Evolutionary conservation across 2,797 vertebrate genomes (phyloP).

Genomic region (Molossus alvarezi): DNA sequence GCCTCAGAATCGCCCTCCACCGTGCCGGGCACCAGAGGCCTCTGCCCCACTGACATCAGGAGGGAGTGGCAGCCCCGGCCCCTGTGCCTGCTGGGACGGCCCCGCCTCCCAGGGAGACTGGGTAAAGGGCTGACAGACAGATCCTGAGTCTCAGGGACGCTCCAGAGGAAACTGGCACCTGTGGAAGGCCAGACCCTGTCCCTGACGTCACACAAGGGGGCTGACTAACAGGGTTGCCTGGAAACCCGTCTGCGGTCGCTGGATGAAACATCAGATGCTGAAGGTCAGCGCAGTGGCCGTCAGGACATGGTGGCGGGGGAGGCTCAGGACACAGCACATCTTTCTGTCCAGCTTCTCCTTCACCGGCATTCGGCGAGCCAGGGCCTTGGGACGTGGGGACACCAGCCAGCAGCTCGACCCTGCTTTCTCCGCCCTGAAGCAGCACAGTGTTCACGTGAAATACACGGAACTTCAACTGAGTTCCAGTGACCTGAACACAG

Average conservation of each 20-base stretch:
- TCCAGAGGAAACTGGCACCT: neutral
- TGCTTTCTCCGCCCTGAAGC: neutral
- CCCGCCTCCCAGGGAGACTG: neutral
- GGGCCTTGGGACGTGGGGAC: neutral
- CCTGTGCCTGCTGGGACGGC: neutral
- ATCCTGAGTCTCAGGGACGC: neutral
- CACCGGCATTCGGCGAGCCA: neutral
- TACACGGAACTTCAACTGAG: neutral
- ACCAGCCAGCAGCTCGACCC: neutral
- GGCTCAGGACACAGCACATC: neutral
- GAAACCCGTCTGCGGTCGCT: neutral
- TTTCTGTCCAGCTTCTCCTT: neutral
- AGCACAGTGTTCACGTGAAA: neutral
- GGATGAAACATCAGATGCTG: neutral
- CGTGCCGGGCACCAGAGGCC: neutral
- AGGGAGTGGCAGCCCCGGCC: neutral
- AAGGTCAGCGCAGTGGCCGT: neutral
- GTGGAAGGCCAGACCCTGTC: neutral
- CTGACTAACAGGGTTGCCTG: neutral
- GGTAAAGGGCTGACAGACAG: neutral
- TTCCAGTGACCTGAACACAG: neutral
- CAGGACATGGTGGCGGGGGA: neutral
- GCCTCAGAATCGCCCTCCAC: neutral
- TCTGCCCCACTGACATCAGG: neutral
- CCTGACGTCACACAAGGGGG: neutral